Evolutionary conservation across 2,113 vertebrate species (phyloP).

Genomic region (Chunga burmeisteri): DNA sequence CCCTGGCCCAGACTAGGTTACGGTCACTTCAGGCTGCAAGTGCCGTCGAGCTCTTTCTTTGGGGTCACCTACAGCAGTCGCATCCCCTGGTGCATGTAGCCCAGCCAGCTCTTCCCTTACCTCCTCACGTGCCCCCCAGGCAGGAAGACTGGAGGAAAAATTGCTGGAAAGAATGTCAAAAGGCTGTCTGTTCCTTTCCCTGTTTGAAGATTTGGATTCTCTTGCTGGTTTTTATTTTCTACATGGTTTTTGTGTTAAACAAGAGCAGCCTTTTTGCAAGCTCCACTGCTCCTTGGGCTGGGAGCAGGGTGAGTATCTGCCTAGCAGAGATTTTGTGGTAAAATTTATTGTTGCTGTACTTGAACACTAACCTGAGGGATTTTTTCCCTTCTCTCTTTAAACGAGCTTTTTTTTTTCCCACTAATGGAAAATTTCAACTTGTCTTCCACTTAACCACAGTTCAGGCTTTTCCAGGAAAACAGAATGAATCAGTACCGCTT

Average conservation of each 20-base stretch:
- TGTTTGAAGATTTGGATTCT: background rate
- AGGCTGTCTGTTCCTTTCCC: background rate
- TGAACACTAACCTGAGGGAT: background rate
- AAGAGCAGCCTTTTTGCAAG: background rate
- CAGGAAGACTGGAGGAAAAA: background rate
- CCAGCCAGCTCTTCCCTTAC: background rate
- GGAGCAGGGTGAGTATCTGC: background rate
- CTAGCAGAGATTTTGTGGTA: background rate
- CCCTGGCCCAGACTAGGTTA: background rate
- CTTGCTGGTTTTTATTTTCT: background rate
- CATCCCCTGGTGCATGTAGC: background rate
- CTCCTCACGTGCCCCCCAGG: background rate
- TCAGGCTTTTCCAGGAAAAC: slow-evolving; percentile 15
- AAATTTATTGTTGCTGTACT: background rate
- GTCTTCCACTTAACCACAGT: background rate
- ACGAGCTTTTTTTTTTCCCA: background rate
- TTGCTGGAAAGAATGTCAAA: background rate
- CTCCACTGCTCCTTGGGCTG: background rate
- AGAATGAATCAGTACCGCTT: background rate
- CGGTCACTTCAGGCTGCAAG: background rate
- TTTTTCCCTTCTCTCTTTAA: background rate
- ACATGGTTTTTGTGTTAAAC: background rate
- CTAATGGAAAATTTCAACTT: slow-evolving; percentile 26
- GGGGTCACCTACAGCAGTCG: background rate
- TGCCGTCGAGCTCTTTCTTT: rapidly evolving